phyloP scores from a whole-genome alignment of 2,113 vertebrate genomes.

The Periophthalmus modestus region DNA sequence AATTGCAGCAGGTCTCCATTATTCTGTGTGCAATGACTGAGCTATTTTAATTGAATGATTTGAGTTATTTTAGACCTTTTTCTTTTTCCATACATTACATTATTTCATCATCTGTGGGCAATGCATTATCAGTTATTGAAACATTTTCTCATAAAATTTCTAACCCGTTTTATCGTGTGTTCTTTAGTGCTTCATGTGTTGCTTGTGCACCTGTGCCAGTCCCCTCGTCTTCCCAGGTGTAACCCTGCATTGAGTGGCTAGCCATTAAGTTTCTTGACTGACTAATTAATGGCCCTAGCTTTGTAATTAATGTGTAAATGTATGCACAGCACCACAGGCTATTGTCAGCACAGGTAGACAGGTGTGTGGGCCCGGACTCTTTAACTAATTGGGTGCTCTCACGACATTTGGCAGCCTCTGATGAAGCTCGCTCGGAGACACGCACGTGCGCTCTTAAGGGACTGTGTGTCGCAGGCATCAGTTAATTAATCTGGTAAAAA shows the following conservation, averaged over 20 bases:
- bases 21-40: not conserved
- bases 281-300: conserved; percentile 59
- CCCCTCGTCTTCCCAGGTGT: not conserved
- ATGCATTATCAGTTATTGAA: not conserved
- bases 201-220: not conserved
- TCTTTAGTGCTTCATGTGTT: not conserved
- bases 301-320: conserved; percentile 71
- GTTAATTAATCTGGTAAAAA: conserved; percentile 71
- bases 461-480: conserved; percentile 53
- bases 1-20: not conserved
- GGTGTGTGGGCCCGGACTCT: conserved; percentile 62
- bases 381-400: conserved; percentile 65
- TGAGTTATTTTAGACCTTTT: not conserved
- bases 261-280: conserved; percentile 53
- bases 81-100: not conserved
- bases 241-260: conserved; percentile 30
- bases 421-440: conserved; percentile 29
- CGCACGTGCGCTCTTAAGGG: conserved; percentile 34
- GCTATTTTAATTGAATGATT: not conserved
- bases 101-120: not conserved
- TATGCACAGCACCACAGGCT: conserved; percentile 55
- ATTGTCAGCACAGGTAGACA: conserved; percentile 68
- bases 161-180: not conserved
- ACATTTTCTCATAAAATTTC: not conserved
- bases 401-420: conserved; percentile 59